Evolutionary conservation across 2,888 invertebrate species (phyloP).

Genomic region (Tryphoninae sp.): DNA sequence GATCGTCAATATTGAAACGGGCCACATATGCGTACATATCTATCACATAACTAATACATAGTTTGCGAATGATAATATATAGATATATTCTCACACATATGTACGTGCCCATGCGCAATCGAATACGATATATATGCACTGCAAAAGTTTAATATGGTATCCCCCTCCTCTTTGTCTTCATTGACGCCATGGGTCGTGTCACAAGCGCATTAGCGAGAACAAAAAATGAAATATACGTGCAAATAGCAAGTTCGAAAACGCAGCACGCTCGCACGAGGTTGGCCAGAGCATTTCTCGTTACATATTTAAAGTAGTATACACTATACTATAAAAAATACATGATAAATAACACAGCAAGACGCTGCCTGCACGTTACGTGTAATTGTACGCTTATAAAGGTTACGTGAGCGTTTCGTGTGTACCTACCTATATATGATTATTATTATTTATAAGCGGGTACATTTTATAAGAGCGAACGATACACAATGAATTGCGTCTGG

Average conservation of each 20-base stretch:
- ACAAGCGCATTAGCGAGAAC: neutral
- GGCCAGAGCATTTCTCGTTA: constrained; percentile 53
- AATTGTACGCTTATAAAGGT: constrained; percentile 57
- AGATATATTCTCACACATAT: neutral
- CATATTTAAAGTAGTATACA: constrained; percentile 33
- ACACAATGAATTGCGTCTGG: constrained; percentile 15
- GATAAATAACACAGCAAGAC: constrained; percentile 54
- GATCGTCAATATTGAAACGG: too few relatives aligned
- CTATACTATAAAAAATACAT: constrained; percentile 28
- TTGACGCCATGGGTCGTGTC: neutral
- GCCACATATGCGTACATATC: neutral
- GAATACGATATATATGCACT: too few relatives aligned
- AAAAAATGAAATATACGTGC: constrained; percentile 11
- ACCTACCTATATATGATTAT: neutral
- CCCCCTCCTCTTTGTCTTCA: neutral
- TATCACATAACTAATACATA: neutral
- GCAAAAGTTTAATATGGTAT: neutral
- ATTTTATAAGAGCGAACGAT: constrained; percentile 36
- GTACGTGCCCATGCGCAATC: neutral
- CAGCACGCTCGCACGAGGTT: constrained; percentile 63
- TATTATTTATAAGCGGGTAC: neutral
- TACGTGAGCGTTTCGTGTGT: constrained; percentile 50
- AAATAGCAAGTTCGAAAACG: constrained; percentile 49
- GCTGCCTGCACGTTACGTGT: constrained; percentile 54
- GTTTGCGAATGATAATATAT: too few relatives aligned